Base-by-base conservation (phyloP, 2,797 vertebrate genomes). In the Cyprinodon diabolis region DNA sequence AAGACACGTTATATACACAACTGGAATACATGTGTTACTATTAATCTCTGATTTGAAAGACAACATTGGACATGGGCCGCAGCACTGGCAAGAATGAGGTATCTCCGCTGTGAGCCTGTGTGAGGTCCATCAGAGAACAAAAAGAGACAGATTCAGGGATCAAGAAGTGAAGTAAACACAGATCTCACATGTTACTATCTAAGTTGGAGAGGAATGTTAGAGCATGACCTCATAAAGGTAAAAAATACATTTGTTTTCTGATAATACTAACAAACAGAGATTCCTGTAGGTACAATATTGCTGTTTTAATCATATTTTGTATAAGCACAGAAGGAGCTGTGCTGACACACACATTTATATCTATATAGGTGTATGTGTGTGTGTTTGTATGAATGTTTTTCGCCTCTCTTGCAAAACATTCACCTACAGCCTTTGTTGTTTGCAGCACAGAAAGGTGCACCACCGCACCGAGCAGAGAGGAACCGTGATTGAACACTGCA, bases 401-500 rank as follows among this genome's bases (percentile, higher is more conserved):
- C 13, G 8, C 15, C 35, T 62, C 56, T 52, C n/a, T 70, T 56
- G 55, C 40, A 48, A 40, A 63, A 60, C 25, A 15, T 47, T 66
- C 56, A 75, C 48, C 60, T 30, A 15, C 48, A 57, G 56, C 45
- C 65, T 55, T 56, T n/a, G 65, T 58, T 19, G 54, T 76, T 55
- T 81, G 74, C 69, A 76, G 66, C 21, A 66, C 15, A 35, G 49
- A 66, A 81, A 80, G 58, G 69, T 81, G 77, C 78, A 79, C 12
- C 76, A 72, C n/a, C 52, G 62, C 72, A 35, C 3, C n/a, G 58
- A 80, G 78, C n/a, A 92, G 91, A 91, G 90, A 84, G 78, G 82
- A 92, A 88, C 92, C 71, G 90, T 91, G 93, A 93, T 94, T 93
- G 87, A 86, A 90, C 84, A 75, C 54, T 90, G 81, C 89, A 89